Percentiles rank a stretch among this genome's conserved stretches.
These are phyloP conservation scores for Chitala chitala DNA, from an alignment of 2,113 vertebrate genomes.

Conservation along the genomic window DNA sequence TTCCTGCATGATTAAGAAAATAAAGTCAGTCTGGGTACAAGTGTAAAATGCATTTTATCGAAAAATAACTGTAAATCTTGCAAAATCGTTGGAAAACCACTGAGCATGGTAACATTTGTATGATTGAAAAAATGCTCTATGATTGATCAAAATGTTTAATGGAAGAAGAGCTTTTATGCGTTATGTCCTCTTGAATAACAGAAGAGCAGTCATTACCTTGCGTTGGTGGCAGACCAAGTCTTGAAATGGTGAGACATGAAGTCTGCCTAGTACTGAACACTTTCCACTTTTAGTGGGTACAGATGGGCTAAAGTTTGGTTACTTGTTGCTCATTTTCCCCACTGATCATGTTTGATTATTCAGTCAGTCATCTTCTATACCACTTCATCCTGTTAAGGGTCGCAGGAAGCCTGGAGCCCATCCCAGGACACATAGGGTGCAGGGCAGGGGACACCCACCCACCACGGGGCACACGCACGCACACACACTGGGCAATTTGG, in stretches of 20 bases:
- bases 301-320: not conserved
- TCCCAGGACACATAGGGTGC: too few relatives aligned
- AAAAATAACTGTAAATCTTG: too few relatives aligned
- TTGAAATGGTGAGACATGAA: not conserved
- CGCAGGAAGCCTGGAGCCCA: too few relatives aligned
- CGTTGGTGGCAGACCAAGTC: not conserved
- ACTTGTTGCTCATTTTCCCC: too few relatives aligned
- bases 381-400: too few relatives aligned
- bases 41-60: not conserved
- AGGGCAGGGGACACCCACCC: too few relatives aligned
- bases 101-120: not conserved
- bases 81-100: too few relatives aligned
- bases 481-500: too few relatives aligned
- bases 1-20: conserved; percentile 4
- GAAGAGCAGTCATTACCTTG: not conserved
- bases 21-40: not conserved
- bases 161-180: not conserved
- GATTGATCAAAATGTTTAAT: not conserved
- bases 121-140: not conserved
- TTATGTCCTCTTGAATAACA: not conserved
- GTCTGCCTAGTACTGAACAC: not conserved
- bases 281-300: not conserved
- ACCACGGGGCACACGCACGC: too few relatives aligned
- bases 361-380: too few relatives aligned
- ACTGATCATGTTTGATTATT: too few relatives aligned